Evolutionary conservation across 2,888 invertebrate genomes (phyloP).

Genomic region (Branchellion lobata): DNA sequence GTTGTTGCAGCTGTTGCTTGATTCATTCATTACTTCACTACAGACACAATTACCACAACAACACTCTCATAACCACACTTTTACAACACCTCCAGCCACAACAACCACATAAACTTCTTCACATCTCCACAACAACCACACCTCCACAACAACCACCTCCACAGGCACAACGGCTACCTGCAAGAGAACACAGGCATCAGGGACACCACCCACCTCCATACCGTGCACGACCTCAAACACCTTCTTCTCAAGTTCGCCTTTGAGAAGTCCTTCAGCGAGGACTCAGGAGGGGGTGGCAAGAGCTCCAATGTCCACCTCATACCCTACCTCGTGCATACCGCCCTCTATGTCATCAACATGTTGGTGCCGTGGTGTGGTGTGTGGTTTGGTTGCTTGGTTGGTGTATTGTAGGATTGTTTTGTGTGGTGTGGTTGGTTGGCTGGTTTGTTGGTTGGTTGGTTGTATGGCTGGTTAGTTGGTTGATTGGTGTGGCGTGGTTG

Average conservation of each 20-base stretch:
- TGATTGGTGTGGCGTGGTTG: background rate
- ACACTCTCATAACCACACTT: no score
- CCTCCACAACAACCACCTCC: background rate
- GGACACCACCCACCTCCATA: constrained; percentile 66
- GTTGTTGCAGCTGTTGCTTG: no score
- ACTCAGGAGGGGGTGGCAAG: constrained; percentile 86
- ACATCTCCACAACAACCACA: no score
- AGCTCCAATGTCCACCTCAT: constrained; percentile 95
- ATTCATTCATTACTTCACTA: no score
- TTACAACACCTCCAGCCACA: no score
- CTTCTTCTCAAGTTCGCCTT: constrained; percentile 83
- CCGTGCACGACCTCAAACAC: constrained; percentile 88
- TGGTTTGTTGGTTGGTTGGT: no score
- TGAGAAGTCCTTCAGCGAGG: constrained; percentile 93
- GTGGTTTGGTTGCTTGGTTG: background rate
- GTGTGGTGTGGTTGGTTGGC: no score
- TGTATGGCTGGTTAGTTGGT: background rate
- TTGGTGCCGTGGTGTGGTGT: constrained; percentile 55
- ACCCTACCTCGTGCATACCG: constrained; percentile 89
- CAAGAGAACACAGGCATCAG: constrained; percentile 64
- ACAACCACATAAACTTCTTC: no score
- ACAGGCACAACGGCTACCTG: constrained; percentile 66
- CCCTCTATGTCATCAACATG: constrained; percentile 78
- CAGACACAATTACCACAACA: no score
- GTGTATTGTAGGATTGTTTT: background rate